phyloP scores from a whole-genome alignment of 1,140 invertebrate species.

The Drosophila watanabei region DNA sequence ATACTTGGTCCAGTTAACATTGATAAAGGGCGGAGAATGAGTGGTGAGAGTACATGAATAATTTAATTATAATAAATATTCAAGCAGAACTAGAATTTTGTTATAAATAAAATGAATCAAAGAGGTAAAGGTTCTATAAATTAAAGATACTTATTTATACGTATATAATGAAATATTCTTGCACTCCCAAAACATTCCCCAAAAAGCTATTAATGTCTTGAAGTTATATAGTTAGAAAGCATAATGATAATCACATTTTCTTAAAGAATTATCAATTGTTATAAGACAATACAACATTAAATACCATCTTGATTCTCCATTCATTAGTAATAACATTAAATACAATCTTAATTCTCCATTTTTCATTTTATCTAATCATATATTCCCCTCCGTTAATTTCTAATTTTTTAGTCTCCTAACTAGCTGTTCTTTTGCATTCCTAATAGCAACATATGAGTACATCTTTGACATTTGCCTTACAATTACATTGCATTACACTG shows the following conservation, averaged over 20 bases:
- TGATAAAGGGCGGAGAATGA: background rate
- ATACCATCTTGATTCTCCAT: background rate
- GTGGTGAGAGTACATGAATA: background rate
- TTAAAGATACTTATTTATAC: background rate
- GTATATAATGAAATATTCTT: background rate
- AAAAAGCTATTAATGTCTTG: background rate
- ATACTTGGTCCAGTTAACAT: background rate
- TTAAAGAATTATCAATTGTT: background rate
- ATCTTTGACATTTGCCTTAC: slow-evolving; percentile 7
- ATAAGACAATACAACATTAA: background rate
- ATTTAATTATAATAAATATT: background rate
- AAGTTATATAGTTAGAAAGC: background rate
- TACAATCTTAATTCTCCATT: background rate
- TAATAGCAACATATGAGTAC: slow-evolving; percentile 11
- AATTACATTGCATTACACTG: slow-evolving; percentile 30
- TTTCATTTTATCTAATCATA: background rate
- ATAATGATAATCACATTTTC: background rate
- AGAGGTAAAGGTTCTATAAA: background rate
- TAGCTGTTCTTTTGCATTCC: slow-evolving; percentile 1
- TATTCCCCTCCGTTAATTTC: background rate
- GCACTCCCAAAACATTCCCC: background rate
- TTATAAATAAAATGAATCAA: background rate
- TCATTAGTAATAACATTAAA: background rate
- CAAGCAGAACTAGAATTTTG: background rate
- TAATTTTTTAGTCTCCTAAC: background rate